Conservation (phyloP, 1,140 invertebrate species). For the Drosophila sucinea region DNA sequence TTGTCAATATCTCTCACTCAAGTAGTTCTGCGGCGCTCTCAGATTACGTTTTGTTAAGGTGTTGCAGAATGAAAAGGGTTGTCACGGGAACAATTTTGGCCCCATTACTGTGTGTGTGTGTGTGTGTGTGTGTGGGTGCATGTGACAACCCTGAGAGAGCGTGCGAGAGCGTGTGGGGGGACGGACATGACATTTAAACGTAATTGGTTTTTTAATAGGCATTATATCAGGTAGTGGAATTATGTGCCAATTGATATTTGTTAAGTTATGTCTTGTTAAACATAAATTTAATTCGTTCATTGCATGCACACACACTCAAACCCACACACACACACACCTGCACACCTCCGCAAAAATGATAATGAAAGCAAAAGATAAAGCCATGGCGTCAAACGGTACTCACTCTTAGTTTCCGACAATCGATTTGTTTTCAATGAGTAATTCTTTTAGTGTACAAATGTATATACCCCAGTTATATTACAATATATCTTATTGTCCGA, state of each 20-base stretch:
- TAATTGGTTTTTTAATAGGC: conserved; percentile 79
- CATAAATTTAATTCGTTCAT: conserved; percentile 62
- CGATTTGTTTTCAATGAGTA: neutral
- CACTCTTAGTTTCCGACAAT: neutral
- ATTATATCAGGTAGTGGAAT: conserved; percentile 69
- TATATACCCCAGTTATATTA: neutral
- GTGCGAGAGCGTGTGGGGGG: conserved; percentile 3
- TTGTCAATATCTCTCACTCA: conserved; percentile 2
- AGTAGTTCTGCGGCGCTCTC: neutral
- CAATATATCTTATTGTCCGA: no score
- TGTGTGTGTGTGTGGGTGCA: neutral
- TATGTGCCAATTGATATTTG: conserved; percentile 73
- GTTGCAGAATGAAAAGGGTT: neutral
- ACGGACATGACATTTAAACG: conserved; percentile 69
- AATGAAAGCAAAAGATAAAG: neutral
- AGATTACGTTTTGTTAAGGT: conserved; percentile 11
- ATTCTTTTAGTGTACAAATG: neutral
- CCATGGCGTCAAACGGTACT: neutral
- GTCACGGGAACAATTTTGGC: neutral
- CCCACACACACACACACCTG: neutral
- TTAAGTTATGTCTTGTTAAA: conserved; percentile 71
- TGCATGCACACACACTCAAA: neutral
- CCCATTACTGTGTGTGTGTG: neutral
- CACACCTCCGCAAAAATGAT: neutral
- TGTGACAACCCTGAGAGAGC: neutral